Evolutionary conservation across 2,888 invertebrate genomes (phyloP), one percentile per base, ranked within the genome.

Genomic region (Yponomeuta cagnagella): DNA sequence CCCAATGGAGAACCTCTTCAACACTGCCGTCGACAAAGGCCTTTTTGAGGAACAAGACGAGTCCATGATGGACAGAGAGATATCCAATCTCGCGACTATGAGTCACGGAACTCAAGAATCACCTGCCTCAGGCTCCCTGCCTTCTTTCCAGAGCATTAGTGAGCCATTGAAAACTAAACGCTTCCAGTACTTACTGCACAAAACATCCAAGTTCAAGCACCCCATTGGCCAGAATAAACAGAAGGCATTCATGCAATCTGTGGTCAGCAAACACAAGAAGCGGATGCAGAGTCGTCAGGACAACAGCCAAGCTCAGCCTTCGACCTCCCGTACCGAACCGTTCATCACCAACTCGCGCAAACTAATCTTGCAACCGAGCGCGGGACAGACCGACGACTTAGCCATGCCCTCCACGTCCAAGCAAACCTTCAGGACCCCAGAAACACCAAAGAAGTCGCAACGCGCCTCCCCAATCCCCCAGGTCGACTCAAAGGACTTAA

Each of bases 401-500:
- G 80, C 81, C 30, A 83, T 80, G 43, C 89, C 90, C 8, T 89
- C 89, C 48, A 70, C 70, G 72, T 89, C 90, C 12, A 90, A 89
- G 77, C 85, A 88, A 76, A 75, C 83, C 72, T 87, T 89, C 76
- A 84, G 79, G 84, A 88, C 81, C 71, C 90, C 81, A 68, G 91
- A 81, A 75, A 89, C 79, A 75, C 90, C 86, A 71, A 90, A 86
- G 72, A 89, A 88, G 71, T 85, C 84, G 2, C 88, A 86, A 65
- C 79, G 85, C 77, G 84, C 79, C 48, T 83, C 84, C 8, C 88
- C 85, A 63, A 85, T 83, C 65, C 87, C 90, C 71, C 93, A 93
- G 48, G 86, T 90, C 70, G 96, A 96, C 80, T 95, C 96, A 30
- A 94, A 95, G 78, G 96, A 96, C 70, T 93, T 98, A 67, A 95